Percentiles rank a stretch among this genome's conserved stretches.
Conservation (phyloP, 2,113 vertebrate species). For the Proterorhinus semilunaris region DNA sequence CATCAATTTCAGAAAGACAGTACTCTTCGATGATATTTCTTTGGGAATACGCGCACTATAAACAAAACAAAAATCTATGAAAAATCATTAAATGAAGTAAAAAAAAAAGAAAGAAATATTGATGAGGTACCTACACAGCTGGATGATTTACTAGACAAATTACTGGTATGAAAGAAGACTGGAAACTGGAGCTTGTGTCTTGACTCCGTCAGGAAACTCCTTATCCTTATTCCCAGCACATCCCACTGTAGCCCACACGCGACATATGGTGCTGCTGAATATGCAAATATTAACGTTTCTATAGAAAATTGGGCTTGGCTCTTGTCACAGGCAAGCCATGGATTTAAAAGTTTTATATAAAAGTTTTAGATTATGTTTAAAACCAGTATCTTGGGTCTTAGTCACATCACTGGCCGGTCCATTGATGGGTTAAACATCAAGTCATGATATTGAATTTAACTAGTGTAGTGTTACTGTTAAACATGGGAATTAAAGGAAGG, state of each 20-base stretch:
- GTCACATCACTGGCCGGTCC: too few relatives aligned
- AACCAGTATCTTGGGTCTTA: background rate
- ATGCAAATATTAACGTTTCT: conserved; percentile 27
- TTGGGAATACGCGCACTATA: too few relatives aligned
- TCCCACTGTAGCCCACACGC: conserved; percentile 31
- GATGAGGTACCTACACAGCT: conserved; percentile 2
- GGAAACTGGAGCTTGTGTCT: conserved; percentile 26
- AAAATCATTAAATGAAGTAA: background rate
- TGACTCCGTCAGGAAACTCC: conserved; percentile 27
- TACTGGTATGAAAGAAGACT: conserved; percentile 28
- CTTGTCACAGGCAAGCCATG: background rate
- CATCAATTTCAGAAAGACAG: background rate
- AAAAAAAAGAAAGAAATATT: background rate
- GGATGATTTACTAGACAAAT: conserved; percentile 16
- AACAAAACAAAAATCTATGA: background rate
- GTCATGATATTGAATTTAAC: too few relatives aligned
- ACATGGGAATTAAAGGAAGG: too few relatives aligned
- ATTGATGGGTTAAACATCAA: too few relatives aligned
- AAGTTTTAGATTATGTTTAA: background rate
- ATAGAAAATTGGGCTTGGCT: conserved; percentile 4
- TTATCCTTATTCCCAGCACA: conserved; percentile 37
- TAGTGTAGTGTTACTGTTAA: too few relatives aligned
- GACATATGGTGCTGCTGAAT: conserved; percentile 50
- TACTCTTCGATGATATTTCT: background rate
- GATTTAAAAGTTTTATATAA: conserved; percentile 9